Conservation (phyloP, 2,888 invertebrate species). For the Coelogynopora nodosa region DNA sequence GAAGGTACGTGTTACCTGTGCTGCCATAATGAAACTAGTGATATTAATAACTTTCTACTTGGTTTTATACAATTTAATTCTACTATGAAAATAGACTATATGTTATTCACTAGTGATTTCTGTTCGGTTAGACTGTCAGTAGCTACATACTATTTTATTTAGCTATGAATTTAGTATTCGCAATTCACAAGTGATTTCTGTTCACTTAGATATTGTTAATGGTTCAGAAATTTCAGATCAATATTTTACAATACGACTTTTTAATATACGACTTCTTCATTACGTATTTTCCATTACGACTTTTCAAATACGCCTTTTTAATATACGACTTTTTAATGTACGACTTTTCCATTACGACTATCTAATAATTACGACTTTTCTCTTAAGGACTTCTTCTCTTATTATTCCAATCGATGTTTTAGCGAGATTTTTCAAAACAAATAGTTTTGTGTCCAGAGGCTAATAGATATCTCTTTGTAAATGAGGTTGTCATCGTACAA, state of each 20-base stretch:
- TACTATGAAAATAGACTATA: constrained; percentile 22
- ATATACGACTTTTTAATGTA: background rate
- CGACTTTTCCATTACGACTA: background rate
- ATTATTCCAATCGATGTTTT: too few relatives aligned
- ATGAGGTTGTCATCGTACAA: too few relatives aligned
- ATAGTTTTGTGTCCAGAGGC: too few relatives aligned
- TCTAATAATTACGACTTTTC: background rate
- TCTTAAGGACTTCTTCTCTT: background rate
- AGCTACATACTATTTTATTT: constrained; percentile 25
- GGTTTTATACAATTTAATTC: constrained; percentile 29
- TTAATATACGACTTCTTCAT: background rate
- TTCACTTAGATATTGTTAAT: background rate
- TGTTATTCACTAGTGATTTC: constrained; percentile 28
- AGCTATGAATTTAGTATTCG: constrained; percentile 23
- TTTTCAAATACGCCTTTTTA: background rate
- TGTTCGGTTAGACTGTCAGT: constrained; percentile 28
- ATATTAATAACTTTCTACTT: constrained; percentile 24
- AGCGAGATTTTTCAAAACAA: too few relatives aligned
- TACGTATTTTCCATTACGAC: background rate
- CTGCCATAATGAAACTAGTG: constrained; percentile 27
- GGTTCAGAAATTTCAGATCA: background rate
- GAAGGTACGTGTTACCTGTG: constrained; percentile 7
- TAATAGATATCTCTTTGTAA: too few relatives aligned
- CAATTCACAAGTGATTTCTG: constrained; percentile 58
- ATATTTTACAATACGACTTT: background rate